A percentile compares a stretch with the other conserved stretches of the same genome.
Conservation (phyloP, 92 coral and sea anemone genomes). For the Palythoa grandiflora region DNA sequence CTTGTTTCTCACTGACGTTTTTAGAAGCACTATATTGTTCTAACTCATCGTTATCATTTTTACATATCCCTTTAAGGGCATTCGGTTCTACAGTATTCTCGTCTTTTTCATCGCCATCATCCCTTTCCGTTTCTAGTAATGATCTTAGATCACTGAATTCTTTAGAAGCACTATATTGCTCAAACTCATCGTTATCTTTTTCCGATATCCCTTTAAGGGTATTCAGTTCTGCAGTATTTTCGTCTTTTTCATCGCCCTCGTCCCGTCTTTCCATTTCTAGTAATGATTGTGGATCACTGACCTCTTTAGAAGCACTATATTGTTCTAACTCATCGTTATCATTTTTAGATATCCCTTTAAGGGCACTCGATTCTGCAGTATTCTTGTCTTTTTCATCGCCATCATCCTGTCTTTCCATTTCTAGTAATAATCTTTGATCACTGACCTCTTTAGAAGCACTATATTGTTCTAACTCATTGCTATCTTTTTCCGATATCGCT, state of each 20-base stretch:
- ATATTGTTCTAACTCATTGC: no score
- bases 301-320: no score
- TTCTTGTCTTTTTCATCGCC: not conserved
- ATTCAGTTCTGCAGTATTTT: not conserved
- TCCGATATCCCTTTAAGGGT: not conserved
- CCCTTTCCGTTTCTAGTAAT: not conserved
- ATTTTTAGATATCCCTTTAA: not conserved
- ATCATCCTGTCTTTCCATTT: not conserved
- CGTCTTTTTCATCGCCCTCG: not conserved
- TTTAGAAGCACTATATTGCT: not conserved
- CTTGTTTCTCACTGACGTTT: not conserved
- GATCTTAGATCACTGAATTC: no score
- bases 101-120: not conserved
- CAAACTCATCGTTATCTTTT: not conserved
- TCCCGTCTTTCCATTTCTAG: no score
- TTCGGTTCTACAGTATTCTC: not conserved
- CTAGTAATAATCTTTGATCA: no score
- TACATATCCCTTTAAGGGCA: not conserved
- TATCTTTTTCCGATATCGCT: not conserved
- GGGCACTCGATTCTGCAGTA: not conserved
- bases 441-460: no score
- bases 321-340: not conserved
- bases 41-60: not conserved
- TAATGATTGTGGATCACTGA: no score
- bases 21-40: not conserved